Base-by-base conservation (phyloP, 2,888 invertebrate species). In the Cremastobaeus sp. region DNA sequence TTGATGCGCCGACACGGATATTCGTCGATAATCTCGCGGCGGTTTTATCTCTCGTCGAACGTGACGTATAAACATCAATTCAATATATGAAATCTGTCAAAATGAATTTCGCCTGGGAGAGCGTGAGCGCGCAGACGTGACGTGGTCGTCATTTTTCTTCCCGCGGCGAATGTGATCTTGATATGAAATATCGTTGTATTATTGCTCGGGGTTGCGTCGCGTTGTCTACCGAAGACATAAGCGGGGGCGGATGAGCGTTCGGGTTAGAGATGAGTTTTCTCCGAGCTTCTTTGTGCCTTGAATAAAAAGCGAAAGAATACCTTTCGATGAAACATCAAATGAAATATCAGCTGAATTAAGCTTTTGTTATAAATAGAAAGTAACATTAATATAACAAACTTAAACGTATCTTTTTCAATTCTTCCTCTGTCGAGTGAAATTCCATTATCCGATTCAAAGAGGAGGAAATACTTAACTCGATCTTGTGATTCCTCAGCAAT, bases 71-170 rank as follows among this genome's bases (percentile, higher is more conserved):
- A 86, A 83, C 85, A 86, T 87, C 86, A 86, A 86, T 86, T 87
- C 85, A 83, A 85, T 85, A 84, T 85, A 86, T 83, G 85, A 84
- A 85, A 86, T 86, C 85, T 85, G 85, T 86, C 85, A 85, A 84
- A 85, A 85, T 85, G 85, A 84, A 85, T 86, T 85, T 84, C 84
- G 80, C 80, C 69, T 80, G 82, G 83, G 82, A 83, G 81, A 45
- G 43, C 74, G 76, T 70, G 59, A 48, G 74, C 73, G 76, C 73
- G 78, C 77, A 74, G 77, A 78, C 77, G 78, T 77, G 77, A 80
- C 78, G 76, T 76, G 76, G 60, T 80, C 79, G 82, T 82, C 85
- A 85, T 86, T 85, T 86, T 85, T 86, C 85, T 84, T 84, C 78
- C 79, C 64, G 77, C 78, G 79, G 79, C 82, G 80, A 84, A 84